Percentiles rank a stretch among this genome's conserved stretches.
Conservation (phyloP, 2,113 vertebrate species). For the Zingel zingel region DNA sequence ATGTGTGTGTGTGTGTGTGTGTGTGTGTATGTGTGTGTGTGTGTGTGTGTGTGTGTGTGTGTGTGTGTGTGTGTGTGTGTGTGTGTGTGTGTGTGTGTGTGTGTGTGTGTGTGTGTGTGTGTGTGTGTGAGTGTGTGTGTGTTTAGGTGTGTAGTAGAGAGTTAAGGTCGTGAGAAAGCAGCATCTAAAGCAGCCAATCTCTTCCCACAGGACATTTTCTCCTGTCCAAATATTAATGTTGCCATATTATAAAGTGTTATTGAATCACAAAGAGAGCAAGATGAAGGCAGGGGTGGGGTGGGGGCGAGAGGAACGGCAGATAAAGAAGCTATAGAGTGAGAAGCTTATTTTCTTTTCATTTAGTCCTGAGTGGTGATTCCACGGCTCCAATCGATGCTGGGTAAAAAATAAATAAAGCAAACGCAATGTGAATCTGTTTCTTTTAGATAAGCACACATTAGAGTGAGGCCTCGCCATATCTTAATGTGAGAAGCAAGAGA, state of each 20-base stretch:
- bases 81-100: constrained; percentile 3
- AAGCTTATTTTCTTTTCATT: constrained; percentile 73
- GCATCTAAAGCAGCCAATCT: constrained; percentile 28
- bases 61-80: background rate
- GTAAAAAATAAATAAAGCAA: constrained; percentile 71
- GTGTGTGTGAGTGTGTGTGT: background rate
- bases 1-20: constrained; percentile 45
- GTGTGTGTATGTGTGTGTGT: constrained; percentile 16
- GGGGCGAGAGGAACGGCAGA: constrained; percentile 30
- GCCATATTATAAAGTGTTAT: constrained; percentile 51
- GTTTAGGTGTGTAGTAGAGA: background rate
- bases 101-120: background rate
- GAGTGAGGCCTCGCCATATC: constrained; percentile 40
- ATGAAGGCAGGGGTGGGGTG: constrained; percentile 8
- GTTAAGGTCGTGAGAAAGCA: constrained; percentile 4
- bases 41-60: constrained; percentile 13
- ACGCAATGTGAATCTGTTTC: constrained; percentile 68
- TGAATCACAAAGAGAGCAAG: constrained; percentile 57
- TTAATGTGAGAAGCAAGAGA: constrained; percentile 27
- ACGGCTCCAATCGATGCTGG: constrained; percentile 57
- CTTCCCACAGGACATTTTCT: constrained; percentile 31
- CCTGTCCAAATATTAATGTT: constrained; percentile 59
- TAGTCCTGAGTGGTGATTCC: constrained; percentile 64
- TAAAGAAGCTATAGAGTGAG: constrained; percentile 58
- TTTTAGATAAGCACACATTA: constrained; percentile 73